phyloP scores from a whole-genome alignment of 2,797 vertebrate species.

The Eidolon dupreanum region DNA sequence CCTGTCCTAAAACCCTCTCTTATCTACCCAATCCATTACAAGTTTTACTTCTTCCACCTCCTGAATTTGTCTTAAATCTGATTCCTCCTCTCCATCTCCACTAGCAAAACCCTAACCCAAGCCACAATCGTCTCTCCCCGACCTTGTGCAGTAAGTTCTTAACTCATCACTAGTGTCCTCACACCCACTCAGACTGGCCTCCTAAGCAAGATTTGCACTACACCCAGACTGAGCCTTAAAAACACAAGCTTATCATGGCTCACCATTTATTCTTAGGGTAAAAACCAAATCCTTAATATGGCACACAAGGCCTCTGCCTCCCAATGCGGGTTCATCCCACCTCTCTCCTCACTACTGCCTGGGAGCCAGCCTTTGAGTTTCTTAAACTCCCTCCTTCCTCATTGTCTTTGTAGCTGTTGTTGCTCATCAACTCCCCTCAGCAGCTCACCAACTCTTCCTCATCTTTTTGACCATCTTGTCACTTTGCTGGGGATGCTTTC shows the following conservation, averaged over 20 bases:
- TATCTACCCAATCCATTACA: neutral
- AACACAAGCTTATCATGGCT: neutral
- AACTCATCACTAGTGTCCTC: neutral
- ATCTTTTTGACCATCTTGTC: neutral
- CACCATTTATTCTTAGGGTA: neutral
- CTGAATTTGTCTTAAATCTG: neutral
- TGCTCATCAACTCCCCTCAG: neutral
- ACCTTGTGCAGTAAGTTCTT: neutral
- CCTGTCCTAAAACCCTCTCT: neutral
- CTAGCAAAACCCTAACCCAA: neutral
- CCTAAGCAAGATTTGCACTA: neutral
- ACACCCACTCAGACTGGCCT: neutral
- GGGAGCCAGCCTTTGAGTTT: neutral
- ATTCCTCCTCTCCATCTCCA: neutral
- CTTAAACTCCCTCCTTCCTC: neutral
- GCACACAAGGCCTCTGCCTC: neutral
- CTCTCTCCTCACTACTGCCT: neutral
- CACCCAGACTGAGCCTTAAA: neutral
- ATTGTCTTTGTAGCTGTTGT: neutral
- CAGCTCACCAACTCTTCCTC: neutral
- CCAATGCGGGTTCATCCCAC: neutral
- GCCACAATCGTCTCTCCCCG: neutral
- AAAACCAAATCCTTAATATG: neutral
- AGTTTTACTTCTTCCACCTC: neutral
- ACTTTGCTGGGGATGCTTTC: neutral